phyloP scores from a whole-genome alignment of 2,888 invertebrate species.

The Altica lythri region DNA sequence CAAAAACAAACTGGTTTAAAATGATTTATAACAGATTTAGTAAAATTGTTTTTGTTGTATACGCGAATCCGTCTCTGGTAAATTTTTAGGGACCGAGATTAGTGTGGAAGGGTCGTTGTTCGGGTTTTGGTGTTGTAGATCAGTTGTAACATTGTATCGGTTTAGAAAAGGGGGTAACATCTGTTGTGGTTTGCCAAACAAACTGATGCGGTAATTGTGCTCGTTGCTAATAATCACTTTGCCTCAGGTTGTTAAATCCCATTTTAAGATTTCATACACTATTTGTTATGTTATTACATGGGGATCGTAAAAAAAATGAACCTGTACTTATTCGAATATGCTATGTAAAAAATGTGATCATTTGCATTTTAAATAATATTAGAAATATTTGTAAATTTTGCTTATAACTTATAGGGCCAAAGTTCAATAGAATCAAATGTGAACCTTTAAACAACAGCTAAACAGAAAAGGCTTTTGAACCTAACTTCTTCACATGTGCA shows the following conservation, averaged over 20 bases:
- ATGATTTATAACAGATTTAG: too few species aligned
- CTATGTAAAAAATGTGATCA: too few species aligned
- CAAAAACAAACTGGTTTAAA: too few species aligned
- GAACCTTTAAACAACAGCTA: too few species aligned
- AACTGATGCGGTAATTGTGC: constrained; percentile 40
- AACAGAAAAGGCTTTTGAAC: too few species aligned
- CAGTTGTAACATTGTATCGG: constrained; percentile 41
- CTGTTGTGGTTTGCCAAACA: constrained; percentile 47
- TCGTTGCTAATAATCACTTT: constrained; percentile 33
- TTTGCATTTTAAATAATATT: too few species aligned
- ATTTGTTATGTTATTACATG: constrained; percentile 9
- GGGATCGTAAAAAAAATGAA: constrained; percentile 8
- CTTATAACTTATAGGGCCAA: too few species aligned
- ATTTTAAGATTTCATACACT: constrained; percentile 25
- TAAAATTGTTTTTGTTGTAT: too few species aligned
- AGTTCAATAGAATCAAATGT: too few species aligned
- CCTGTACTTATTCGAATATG: too few species aligned
- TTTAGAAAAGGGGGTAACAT: constrained; percentile 44
- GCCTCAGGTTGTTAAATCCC: constrained; percentile 26
- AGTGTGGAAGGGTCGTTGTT: constrained; percentile 25
- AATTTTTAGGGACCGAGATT: neutral
- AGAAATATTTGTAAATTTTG: too few species aligned
- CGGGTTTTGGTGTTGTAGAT: neutral
- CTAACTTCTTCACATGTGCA: too few species aligned
- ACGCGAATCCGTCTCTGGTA: neutral